Evolutionary conservation across 2,797 vertebrate genomes (phyloP), one percentile per base, ranked within the genome.

Genomic region (Chelonia mydas): DNA sequence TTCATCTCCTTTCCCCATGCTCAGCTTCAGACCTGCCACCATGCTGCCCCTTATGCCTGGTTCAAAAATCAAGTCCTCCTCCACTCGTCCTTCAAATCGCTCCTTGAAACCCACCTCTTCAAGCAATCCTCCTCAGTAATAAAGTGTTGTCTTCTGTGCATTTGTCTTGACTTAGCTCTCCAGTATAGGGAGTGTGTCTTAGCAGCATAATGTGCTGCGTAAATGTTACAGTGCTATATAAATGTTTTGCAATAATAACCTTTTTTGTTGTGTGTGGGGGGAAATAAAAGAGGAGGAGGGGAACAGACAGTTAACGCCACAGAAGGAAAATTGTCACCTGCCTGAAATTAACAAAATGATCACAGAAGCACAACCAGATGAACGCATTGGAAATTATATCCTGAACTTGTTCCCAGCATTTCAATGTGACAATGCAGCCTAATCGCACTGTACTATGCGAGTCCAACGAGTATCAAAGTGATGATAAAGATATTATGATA

Each of bases 231-330:
- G 47, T 13, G 68, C 51, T 95, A 79, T 81, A 72, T 55, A 88
- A 93, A 88, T 92, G 17, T 93, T 95, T 94, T 95, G 13, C 81
- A 91, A 88, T 72, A 93, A 59, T 3, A 54, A 72, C 7, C 83
- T 5, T 54, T 41, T 37, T 16, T 41, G 37, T 17, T 65, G 61
- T 21, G 61, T 10, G 61, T 10, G 33, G 25, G 31, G 87, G 11
- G 1, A 51, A 21, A 54, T 92, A 53, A 77, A 47, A 11, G 41
- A 47, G 10, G 41, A 25, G 23, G 25, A 27, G 15, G 13, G 25
- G 45, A 47, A 49, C 45, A 47, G 11, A 47, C 11, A 47, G 25
- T 31, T 77, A 49, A 47, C 7, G 49, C 25, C 15, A 77, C 41
- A 47, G 25, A 77, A 49, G 15, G 74, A 47, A 49, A 77, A 6